Percentiles rank a stretch among this genome's conserved stretches.
Evolutionary conservation across 1,140 invertebrate genomes (phyloP).

Genomic region (Hycleus cichorii): DNA sequence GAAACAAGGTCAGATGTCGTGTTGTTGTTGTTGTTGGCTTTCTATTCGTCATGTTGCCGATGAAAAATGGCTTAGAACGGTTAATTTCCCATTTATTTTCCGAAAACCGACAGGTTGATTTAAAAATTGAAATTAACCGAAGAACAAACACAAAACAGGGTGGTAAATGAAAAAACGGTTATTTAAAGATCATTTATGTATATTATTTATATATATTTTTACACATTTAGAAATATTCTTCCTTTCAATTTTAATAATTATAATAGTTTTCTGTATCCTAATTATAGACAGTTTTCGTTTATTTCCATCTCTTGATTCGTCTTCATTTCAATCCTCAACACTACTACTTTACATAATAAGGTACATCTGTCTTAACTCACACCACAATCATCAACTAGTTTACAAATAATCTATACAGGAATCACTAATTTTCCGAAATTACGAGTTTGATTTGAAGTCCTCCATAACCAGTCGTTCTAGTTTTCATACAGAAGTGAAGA

Average conservation of each 20-base stretch:
- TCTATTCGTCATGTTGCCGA: slow-evolving; percentile 4
- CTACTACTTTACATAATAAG: slow-evolving; percentile 37
- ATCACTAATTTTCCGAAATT: slow-evolving; percentile 23
- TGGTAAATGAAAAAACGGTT: no score
- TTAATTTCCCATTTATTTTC: no score
- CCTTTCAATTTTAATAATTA: slow-evolving; percentile 30
- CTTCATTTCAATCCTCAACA: slow-evolving; percentile 5
- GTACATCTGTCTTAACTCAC: slow-evolving; percentile 32
- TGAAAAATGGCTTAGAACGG: not conserved
- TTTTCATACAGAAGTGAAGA: slow-evolving; percentile 7
- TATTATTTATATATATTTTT: slow-evolving; percentile 35
- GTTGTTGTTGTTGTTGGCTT: not conserved
- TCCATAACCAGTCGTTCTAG: no score
- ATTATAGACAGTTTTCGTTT: slow-evolving; percentile 26
- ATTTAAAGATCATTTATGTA: not conserved
- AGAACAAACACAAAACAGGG: no score
- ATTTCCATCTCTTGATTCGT: slow-evolving; percentile 34
- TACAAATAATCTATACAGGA: slow-evolving; percentile 31
- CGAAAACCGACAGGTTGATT: no score
- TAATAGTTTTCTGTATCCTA: slow-evolving; percentile 23
- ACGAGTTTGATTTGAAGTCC: not conserved
- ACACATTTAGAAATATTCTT: slow-evolving; percentile 36
- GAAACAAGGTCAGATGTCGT: slow-evolving; percentile 11
- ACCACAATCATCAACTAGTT: slow-evolving; percentile 33
- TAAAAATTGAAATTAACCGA: no score